These are phyloP conservation scores for Bellardia pandia DNA, from an alignment of 2,888 invertebrate species.

Conservation along the genomic window DNA sequence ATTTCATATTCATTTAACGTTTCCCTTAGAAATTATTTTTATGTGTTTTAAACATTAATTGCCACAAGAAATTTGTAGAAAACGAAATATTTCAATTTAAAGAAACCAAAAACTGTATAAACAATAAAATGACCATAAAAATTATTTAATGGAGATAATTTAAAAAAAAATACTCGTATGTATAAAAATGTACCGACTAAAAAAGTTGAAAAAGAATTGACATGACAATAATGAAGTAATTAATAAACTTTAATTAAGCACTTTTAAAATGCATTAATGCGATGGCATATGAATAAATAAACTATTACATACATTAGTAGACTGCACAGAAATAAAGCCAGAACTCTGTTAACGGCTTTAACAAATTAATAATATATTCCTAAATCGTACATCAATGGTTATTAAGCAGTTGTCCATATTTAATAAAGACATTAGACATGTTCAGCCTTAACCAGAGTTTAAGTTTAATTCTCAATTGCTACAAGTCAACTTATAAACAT, in stretches of 20 bases:
- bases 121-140: conserved; percentile 5
- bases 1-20: conserved; percentile 34
- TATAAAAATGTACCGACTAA: neutral
- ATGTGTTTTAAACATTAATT: conserved; percentile 10
- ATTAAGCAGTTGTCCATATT: too few species aligned
- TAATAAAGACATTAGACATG: too few species aligned
- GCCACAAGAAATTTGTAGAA: neutral
- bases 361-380: neutral
- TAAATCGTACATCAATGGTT: too few species aligned
- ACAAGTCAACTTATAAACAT: too few species aligned
- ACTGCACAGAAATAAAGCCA: neutral
- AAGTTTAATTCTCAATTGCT: too few species aligned
- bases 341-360: neutral
- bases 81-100: neutral
- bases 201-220: conserved; percentile 43
- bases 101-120: neutral
- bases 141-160: conserved; percentile 5
- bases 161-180: conserved; percentile 2
- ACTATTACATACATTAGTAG: conserved; percentile 1
- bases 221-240: conserved; percentile 71
- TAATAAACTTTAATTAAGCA: conserved; percentile 71
- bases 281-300: conserved; percentile 61
- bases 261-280: conserved; percentile 66
- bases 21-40: conserved; percentile 5
- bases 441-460: too few species aligned